A percentile compares a stretch with the other conserved stretches of the same genome.
phyloP scores from a whole-genome alignment of 2,113 vertebrate species.

The Melanerpes aurifrons region DNA sequence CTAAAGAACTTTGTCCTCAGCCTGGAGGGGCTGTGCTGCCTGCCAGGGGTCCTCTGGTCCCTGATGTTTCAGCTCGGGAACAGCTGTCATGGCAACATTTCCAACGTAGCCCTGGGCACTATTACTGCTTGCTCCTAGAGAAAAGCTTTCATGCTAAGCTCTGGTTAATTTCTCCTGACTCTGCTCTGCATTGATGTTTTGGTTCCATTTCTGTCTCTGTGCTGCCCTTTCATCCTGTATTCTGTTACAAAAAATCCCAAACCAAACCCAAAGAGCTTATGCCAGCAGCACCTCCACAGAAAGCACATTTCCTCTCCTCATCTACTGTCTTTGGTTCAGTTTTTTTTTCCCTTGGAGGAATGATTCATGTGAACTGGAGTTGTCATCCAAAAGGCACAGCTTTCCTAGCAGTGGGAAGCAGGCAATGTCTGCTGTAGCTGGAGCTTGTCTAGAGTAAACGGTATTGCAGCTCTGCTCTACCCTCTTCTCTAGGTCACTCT shows the following conservation, averaged over 20 bases:
- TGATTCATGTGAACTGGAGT: not conserved
- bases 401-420: not conserved
- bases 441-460: not conserved
- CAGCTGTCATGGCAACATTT: not conserved
- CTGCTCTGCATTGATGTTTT: not conserved
- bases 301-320: not conserved
- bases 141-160: not conserved
- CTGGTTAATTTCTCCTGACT: not conserved
- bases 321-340: not conserved
- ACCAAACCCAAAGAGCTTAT: not conserved
- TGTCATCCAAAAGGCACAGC: not conserved
- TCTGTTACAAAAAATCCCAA: not conserved
- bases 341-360: not conserved
- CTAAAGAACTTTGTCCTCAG: not conserved
- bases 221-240: not conserved
- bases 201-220: not conserved
- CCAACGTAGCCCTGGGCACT: not conserved
- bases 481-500: not conserved
- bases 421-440: not conserved
- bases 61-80: not conserved
- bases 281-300: not conserved
- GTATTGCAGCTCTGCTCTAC: not conserved
- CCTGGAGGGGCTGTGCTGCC: not conserved
- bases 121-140: not conserved
- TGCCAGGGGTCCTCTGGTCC: not conserved